Evolutionary conservation across 2,113 vertebrate species (phyloP), one percentile per base, ranked within the genome.

Genomic region (Salvator merianae): DNA sequence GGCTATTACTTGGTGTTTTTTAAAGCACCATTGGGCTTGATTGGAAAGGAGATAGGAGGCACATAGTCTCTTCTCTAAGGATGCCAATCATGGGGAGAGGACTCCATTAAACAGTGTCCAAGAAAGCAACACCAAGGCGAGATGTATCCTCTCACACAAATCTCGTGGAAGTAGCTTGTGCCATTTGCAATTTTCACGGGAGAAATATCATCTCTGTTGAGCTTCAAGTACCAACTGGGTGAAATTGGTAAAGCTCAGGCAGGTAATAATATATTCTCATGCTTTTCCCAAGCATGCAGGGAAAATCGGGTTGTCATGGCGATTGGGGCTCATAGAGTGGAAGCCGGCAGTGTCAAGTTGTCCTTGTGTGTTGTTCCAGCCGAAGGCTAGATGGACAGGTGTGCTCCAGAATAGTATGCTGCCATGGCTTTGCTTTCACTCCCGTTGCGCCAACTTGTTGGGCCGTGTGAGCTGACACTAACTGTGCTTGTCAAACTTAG

Each of bases 391-490:
- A 78, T 2, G 13, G 86, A 66, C 66, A 74, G 87, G 73, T 65
- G 30, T 0, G 43, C 28, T 65, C 53, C 5, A 5, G 77, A 78
- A 47, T 79, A 69, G 80, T 34, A 55, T 8, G 12, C 3, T 7
- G 66, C 77, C 74, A 84, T 30, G 13, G 43, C 22, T n/a, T 0
- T 66, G 53, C 73, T 63, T 0, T 30, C 16, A 38, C 55, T 63
- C 63, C 5, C 0, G 18, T 36, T 34, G 75, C 73, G 79, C 86
- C 87, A 84, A 83, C 90, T 93, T 88, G 93, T 86, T 84, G 87
- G 93, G 90, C 90, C 26, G 3, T 77, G 89, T 71, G 87, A 88
- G 85, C 89, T 93, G 93, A 91, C 89, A 90, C 87, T 91, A 90
- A 89, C 90, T 63, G 77, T 8, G 18, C 90, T 89, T 94, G 92